Conservation (phyloP, 35 echinoderm and acorn worm species). For the Amphiura filiformis region DNA sequence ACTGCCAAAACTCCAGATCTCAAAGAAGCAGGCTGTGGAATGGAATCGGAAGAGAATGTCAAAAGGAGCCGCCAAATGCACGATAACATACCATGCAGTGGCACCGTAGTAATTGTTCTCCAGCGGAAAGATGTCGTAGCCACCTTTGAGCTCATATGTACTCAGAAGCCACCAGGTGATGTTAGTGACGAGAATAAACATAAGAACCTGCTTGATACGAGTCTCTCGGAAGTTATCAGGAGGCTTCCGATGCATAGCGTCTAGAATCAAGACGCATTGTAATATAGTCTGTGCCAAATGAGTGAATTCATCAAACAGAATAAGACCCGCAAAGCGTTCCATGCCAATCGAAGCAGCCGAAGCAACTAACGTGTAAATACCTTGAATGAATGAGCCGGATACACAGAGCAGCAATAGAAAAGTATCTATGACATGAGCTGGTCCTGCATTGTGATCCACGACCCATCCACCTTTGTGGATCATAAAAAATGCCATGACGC, state of each 20-base stretch:
- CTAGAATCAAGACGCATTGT: conserved; percentile 81
- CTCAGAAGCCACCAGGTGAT: conserved; percentile 93
- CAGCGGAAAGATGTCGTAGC: conserved; percentile 81
- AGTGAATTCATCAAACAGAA: conserved; percentile 75
- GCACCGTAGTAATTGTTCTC: conserved; percentile 91
- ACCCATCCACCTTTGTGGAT: conserved; percentile 89
- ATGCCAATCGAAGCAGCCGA: conserved; percentile 49
- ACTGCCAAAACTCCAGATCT: conserved; percentile 83
- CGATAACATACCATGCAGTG: conserved; percentile 89
- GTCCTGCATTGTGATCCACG: conserved; percentile 59
- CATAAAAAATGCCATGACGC: conserved; percentile 63
- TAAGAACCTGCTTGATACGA: conserved; percentile 87
- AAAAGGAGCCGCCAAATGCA: conserved; percentile 87
- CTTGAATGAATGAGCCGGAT: conserved; percentile 66
- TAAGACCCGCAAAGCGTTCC: conserved; percentile 44
- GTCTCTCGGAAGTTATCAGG: conserved; percentile 88
- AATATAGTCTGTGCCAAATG: conserved; percentile 81
- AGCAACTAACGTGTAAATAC: conserved; percentile 81
- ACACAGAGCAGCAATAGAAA: conserved; percentile 72
- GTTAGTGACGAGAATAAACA: conserved; percentile 89
- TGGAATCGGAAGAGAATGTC: conserved; percentile 95
- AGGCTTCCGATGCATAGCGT: conserved; percentile 82
- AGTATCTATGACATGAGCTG: conserved; percentile 73
- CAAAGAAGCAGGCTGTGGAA: conserved; percentile 93
- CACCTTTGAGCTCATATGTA: conserved; percentile 95